phyloP scores from a whole-genome alignment of 2,797 vertebrate genomes.

The Circus cinereus region DNA sequence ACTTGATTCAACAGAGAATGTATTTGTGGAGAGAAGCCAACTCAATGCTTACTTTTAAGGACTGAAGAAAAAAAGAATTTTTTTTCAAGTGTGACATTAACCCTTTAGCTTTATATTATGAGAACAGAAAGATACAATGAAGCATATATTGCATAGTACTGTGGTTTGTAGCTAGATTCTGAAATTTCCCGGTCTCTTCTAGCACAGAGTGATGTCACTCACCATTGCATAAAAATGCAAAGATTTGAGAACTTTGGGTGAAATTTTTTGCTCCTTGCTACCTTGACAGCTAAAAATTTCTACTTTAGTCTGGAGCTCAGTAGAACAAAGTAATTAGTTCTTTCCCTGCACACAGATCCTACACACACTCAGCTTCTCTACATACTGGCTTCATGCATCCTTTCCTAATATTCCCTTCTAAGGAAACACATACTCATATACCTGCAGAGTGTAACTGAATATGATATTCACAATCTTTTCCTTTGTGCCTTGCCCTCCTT shows the following conservation, averaged over 20 bases:
- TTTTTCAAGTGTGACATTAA: neutral
- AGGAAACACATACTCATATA: neutral
- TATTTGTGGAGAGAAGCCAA: neutral
- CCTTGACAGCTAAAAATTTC: neutral
- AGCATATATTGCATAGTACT: neutral
- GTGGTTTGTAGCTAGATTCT: neutral
- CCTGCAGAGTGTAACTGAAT: neutral
- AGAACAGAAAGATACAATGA: neutral
- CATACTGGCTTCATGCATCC: fast-evolving
- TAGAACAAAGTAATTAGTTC: neutral
- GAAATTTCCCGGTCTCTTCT: neutral
- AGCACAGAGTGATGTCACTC: neutral
- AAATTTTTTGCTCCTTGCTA: neutral
- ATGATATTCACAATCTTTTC: neutral
- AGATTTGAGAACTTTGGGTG: neutral
- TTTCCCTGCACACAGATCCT: neutral
- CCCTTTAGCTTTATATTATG: neutral
- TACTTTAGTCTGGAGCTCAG: neutral
- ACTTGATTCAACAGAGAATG: neutral
- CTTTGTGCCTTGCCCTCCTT: neutral
- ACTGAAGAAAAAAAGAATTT: neutral
- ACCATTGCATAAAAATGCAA: neutral
- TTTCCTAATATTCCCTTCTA: neutral
- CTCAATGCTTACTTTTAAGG: neutral
- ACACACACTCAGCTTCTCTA: neutral